Base-by-base conservation (phyloP, 1,140 invertebrate genomes). In the Apis florea region DNA sequence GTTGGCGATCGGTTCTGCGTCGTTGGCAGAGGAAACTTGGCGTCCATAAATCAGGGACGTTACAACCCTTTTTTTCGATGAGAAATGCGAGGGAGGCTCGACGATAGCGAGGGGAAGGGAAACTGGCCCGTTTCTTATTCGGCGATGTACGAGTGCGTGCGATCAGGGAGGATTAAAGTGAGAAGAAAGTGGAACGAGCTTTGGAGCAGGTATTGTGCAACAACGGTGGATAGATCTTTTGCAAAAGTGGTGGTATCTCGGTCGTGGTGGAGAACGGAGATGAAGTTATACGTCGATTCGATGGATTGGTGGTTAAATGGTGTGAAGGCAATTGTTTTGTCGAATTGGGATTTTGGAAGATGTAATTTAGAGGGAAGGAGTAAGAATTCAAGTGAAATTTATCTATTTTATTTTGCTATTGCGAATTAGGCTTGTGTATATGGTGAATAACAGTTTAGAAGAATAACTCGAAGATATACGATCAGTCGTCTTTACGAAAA, bases 71-170 rank as follows among this genome's bases (percentile, higher is more conserved):
- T 87, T 82, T 21, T 21, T 58, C 82, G 61, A 80, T 81, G 87
- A 85, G 83, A 84, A 81, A 83, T 79, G 83, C 75, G 61, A 13
- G 63, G 6, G 21, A 58, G 61, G 69, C 74, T 51, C 58, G 74
- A 26, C 70, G 83, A 73, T 59, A 66, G 71, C 21, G 82, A 58
- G 53, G 56, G 69, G 21, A 26, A 47, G 56, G 70, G 6, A 64
- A 83, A 87, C 85, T 85, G 85, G 87, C 78, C 82, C 88, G 86
- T 89, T 84, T 82, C 86, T 89, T 88, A 89, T 86, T 86, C 82
- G 78, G 82, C 74, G 87, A 83, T 75, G 84, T 75, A 73, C 63
- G 64, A 76, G 71, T 79, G 76, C 79, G 79, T 73, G 63, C 70
- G 56, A 54, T 63, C 6, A 15, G 19, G 49, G 21, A 51, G 71